A percentile compares a stretch with the other conserved stretches of the same genome.
Conservation (phyloP, 92 coral and sea anemone genomes). For the Montipora capitata region DNA sequence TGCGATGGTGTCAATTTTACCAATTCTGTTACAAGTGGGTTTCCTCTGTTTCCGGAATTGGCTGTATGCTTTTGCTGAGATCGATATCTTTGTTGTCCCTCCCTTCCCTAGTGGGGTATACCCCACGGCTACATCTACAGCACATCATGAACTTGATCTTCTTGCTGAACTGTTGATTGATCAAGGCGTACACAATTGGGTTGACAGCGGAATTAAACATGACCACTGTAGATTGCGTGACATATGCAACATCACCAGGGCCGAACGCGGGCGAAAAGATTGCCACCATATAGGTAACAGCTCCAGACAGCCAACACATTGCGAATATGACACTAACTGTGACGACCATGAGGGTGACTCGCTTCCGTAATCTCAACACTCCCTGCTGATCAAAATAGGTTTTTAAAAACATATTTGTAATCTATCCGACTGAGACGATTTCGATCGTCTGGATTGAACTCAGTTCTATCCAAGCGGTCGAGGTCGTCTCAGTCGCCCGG, state of each 20-base stretch:
- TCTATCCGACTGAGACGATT: no score
- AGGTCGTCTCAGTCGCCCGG: no score
- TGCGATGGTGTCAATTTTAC: background rate
- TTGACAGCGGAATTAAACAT: background rate
- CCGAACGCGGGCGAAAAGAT: background rate
- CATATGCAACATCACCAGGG: background rate
- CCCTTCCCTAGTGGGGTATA: background rate
- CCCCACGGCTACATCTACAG: background rate
- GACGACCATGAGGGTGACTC: background rate
- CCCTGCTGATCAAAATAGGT: background rate
- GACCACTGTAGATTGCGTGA: background rate
- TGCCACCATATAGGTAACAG: background rate
- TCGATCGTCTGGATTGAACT: no score
- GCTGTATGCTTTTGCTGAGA: background rate
- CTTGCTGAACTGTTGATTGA: slow-evolving; percentile 8
- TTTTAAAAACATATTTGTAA: no score
- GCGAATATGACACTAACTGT: background rate
- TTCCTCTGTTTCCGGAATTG: background rate
- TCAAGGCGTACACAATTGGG: background rate
- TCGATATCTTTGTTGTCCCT: background rate
- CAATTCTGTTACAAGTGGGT: background rate
- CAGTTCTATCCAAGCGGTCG: no score
- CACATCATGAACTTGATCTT: slow-evolving; percentile 6
- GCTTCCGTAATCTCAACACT: background rate
- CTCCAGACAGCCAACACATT: background rate